Conservation (phyloP, 2,113 vertebrate species). For the Rallus limicola region DNA sequence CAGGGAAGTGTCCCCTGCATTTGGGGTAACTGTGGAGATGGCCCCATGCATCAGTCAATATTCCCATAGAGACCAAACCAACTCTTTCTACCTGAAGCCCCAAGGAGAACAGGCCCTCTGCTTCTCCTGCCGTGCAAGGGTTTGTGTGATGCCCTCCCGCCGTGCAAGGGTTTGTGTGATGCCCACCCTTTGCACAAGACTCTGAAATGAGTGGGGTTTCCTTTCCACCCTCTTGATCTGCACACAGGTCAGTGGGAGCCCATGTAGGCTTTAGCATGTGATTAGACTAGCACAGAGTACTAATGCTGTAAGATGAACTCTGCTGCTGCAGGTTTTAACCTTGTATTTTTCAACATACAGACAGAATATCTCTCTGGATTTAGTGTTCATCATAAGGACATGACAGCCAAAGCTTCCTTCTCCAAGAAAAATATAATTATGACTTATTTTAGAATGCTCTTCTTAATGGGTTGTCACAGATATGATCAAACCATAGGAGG, state of each 20-base stretch:
- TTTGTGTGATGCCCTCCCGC: neutral
- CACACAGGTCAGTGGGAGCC: neutral
- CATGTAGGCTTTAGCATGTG: neutral
- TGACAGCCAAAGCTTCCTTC: neutral
- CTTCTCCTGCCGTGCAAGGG: neutral
- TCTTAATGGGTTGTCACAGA: neutral
- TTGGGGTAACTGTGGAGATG: neutral
- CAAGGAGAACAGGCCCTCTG: neutral
- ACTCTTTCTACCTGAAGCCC: neutral
- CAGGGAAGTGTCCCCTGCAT: neutral
- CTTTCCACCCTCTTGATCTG: neutral
- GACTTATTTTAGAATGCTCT: neutral
- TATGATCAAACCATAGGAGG: neutral
- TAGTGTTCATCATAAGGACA: neutral
- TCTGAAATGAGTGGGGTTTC: neutral
- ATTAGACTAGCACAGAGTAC: neutral
- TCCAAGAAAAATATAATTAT: constrained; percentile 14
- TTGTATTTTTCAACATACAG: neutral
- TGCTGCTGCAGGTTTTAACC: neutral
- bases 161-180: neutral
- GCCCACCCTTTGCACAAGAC: neutral
- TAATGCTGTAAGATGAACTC: neutral
- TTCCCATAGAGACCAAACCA: neutral
- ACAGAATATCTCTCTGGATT: neutral
- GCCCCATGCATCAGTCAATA: neutral